These are phyloP conservation scores for Chinchilla lanigera DNA, from an alignment of 2,113 vertebrate genomes.

Conservation along the genomic window DNA sequence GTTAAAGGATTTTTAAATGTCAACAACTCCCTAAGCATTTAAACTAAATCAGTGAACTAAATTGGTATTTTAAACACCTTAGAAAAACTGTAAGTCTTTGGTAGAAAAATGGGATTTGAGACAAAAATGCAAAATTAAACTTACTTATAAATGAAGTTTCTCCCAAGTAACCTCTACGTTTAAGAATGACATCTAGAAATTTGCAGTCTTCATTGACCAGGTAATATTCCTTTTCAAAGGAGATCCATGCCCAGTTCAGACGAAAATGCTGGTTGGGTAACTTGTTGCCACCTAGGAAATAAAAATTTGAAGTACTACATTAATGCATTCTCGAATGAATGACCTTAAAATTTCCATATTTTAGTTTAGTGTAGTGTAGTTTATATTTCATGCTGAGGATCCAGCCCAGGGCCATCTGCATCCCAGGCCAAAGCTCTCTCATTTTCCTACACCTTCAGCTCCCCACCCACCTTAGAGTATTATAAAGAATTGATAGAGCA, in stretches of 20 bases:
- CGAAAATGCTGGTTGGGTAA: slow-evolving; percentile 94
- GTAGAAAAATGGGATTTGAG: neutral
- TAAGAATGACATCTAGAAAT: slow-evolving; percentile 93
- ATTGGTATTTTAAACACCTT: neutral
- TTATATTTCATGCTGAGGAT: neutral
- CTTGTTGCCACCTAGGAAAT: slow-evolving; percentile 93
- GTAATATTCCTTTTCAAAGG: slow-evolving; percentile 94
- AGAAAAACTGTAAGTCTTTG: neutral
- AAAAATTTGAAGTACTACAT: slow-evolving; percentile 53
- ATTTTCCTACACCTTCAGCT: neutral
- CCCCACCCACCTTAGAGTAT: neutral
- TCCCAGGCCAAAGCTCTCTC: neutral
- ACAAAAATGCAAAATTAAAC: slow-evolving; percentile 71
- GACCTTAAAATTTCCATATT: neutral
- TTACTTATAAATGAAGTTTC: slow-evolving; percentile 98
- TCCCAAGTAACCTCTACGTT: slow-evolving; percentile 94
- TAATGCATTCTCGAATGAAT: neutral
- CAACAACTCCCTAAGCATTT: neutral
- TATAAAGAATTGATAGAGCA: neutral
- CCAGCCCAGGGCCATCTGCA: too few species aligned
- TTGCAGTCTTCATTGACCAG: slow-evolving; percentile 94
- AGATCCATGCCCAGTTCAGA: slow-evolving; percentile 98
- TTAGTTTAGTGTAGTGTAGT: neutral
- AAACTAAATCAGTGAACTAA: neutral
- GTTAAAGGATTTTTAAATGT: neutral